Evolutionary conservation across 2,113 vertebrate genomes (phyloP).

Genomic region (Poecilia latipinna): DNA sequence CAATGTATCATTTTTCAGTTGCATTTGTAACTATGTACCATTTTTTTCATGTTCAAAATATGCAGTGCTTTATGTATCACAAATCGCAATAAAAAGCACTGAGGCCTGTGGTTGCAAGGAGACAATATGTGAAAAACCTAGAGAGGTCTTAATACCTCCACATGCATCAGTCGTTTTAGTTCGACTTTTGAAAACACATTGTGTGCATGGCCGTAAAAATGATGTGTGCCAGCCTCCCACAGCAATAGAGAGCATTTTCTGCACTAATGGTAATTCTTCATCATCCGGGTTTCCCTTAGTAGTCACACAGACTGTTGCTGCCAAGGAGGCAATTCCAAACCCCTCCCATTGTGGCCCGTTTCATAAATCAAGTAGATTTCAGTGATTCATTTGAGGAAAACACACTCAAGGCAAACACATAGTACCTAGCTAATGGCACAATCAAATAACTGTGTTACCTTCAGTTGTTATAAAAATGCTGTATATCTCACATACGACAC

Average conservation of each 20-base stretch:
- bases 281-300: conserved; percentile 55
- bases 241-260: conserved; percentile 42
- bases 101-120: background rate
- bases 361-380: conserved; percentile 38
- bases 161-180: background rate
- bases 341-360: conserved; percentile 8
- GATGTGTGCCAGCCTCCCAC: conserved; percentile 27
- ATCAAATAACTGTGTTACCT: no score
- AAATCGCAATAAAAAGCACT: background rate
- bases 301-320: conserved; percentile 43
- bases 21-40: background rate
- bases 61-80: background rate
- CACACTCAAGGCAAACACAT: conserved; percentile 12
- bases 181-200: conserved; percentile 35
- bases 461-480: no score
- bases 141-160: background rate
- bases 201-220: conserved; percentile 6
- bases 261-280: conserved; percentile 62
- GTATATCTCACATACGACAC: no score
- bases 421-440: no score
- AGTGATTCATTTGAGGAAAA: conserved; percentile 9
- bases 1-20: no score
- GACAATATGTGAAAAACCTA: background rate
- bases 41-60: background rate
- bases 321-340: conserved; percentile 37